These are phyloP conservation scores for Synergus japonicus DNA, from an alignment of 2,888 invertebrate genomes.

Conservation along the genomic window DNA sequence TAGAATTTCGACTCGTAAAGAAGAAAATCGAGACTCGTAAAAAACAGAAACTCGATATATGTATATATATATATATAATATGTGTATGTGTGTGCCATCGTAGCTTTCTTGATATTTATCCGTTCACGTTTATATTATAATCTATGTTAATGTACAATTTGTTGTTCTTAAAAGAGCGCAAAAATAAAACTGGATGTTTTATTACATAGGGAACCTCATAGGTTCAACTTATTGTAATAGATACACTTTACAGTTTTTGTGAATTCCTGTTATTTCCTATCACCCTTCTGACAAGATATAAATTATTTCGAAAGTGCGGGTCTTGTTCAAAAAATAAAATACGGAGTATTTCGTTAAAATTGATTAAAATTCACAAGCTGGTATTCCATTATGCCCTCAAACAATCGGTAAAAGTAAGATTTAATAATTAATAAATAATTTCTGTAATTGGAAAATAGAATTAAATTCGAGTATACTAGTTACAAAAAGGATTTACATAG, in stretches of 20 bases:
- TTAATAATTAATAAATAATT: slow-evolving; percentile 60
- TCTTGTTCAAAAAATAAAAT: not conserved
- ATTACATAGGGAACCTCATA: slow-evolving; percentile 64
- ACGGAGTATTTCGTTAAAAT: not conserved
- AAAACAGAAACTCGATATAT: not conserved
- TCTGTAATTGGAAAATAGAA: slow-evolving; percentile 56
- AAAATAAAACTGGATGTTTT: slow-evolving; percentile 73
- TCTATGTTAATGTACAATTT: slow-evolving; percentile 76
- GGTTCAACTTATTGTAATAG: slow-evolving; percentile 72
- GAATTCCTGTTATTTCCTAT: slow-evolving; percentile 45
- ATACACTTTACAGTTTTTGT: slow-evolving; percentile 73
- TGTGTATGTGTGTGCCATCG: slow-evolving; percentile 53
- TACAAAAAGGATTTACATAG: slow-evolving; percentile 67
- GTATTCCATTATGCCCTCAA: not conserved
- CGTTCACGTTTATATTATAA: slow-evolving; percentile 69
- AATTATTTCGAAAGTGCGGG: not conserved
- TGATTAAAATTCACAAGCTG: not conserved
- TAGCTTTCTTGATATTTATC: slow-evolving; percentile 71
- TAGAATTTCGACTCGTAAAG: slow-evolving; percentile 33
- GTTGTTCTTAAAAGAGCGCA: slow-evolving; percentile 71
- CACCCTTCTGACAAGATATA: not conserved
- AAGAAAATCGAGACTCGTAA: slow-evolving; percentile 32
- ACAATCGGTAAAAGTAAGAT: not conserved
- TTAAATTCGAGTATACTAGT: slow-evolving; percentile 66
- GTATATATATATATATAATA: not conserved